Conservation (phyloP, 2,113 vertebrate species). For the Danionella cerebrum region DNA sequence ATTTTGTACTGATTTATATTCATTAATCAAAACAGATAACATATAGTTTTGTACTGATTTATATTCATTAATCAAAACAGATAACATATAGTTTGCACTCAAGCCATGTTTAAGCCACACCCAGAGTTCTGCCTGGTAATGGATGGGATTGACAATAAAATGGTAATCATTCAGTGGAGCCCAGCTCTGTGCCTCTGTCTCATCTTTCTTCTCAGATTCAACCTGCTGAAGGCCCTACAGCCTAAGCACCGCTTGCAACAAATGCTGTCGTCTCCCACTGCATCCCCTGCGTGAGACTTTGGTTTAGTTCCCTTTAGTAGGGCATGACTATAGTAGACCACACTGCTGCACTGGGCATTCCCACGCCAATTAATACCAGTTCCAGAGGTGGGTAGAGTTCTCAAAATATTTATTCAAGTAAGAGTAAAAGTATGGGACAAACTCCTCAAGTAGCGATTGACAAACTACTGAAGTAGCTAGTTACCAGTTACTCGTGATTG, state of each 20-base stretch:
- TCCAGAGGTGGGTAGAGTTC: too few species aligned
- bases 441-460: too few species aligned
- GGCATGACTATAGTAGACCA: conserved; percentile 40
- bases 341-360: neutral
- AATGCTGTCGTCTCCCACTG: conserved; percentile 54
- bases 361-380: conserved; percentile 11
- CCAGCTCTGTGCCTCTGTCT: conserved; percentile 34
- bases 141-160: neutral
- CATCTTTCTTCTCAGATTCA: conserved; percentile 65
- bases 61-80: too few species aligned
- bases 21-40: neutral
- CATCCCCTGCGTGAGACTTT: conserved; percentile 61
- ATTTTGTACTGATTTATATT: too few species aligned
- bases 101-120: neutral
- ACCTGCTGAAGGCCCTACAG: conserved; percentile 69
- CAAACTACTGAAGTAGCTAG: too few species aligned
- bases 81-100: neutral
- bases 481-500: too few species aligned
- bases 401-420: too few species aligned
- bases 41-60: too few species aligned
- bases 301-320: conserved; percentile 43
- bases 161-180: conserved; percentile 16
- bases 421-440: too few species aligned
- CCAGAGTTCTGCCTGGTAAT: neutral
- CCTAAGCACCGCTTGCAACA: conserved; percentile 68